Conservation (phyloP, 1,140 invertebrate species). For the Choristoneura fumiferana region DNA sequence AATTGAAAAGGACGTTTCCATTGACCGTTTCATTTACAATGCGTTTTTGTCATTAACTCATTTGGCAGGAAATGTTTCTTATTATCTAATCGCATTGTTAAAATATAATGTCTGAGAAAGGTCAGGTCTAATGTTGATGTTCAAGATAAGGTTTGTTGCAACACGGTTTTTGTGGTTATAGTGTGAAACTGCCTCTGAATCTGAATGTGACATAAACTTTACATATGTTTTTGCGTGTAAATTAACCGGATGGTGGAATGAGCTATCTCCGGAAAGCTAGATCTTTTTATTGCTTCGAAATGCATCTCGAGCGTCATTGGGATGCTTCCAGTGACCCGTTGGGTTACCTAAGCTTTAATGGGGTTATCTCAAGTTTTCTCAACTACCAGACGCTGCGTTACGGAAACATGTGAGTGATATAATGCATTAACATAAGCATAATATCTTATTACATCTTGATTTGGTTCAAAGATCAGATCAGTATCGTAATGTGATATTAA, state of each 20-base stretch:
- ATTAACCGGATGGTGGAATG: background rate
- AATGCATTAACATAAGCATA: slow-evolving; percentile 7
- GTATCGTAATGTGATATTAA: slow-evolving; percentile 32
- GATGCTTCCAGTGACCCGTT: background rate
- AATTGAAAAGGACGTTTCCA: slow-evolving; percentile 16
- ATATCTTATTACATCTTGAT: slow-evolving; percentile 3
- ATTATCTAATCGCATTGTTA: slow-evolving; percentile 17
- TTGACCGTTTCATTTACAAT: slow-evolving; percentile 13
- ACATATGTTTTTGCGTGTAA: slow-evolving; percentile 1
- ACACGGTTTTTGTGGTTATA: slow-evolving; percentile 9
- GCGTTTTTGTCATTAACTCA: slow-evolving; percentile 16
- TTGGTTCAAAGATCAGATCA: slow-evolving; percentile 20
- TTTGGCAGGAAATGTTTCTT: slow-evolving; percentile 15
- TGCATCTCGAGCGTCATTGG: background rate
- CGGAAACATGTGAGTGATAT: slow-evolving; percentile 2
- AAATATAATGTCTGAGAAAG: slow-evolving; percentile 18
- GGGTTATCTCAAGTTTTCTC: background rate
- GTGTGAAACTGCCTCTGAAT: slow-evolving; percentile 8
- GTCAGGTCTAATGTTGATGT: slow-evolving; percentile 8
- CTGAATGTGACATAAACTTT: background rate
- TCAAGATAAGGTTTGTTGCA: slow-evolving; percentile 11
- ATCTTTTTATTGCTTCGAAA: background rate
- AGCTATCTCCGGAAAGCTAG: too few relatives aligned
- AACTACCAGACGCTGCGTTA: slow-evolving; percentile 1
- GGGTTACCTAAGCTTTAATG: background rate